Evolutionary conservation across 2,888 invertebrate genomes (phyloP), one percentile per base, ranked within the genome.

Genomic region (Margaritifera margaritifera): DNA sequence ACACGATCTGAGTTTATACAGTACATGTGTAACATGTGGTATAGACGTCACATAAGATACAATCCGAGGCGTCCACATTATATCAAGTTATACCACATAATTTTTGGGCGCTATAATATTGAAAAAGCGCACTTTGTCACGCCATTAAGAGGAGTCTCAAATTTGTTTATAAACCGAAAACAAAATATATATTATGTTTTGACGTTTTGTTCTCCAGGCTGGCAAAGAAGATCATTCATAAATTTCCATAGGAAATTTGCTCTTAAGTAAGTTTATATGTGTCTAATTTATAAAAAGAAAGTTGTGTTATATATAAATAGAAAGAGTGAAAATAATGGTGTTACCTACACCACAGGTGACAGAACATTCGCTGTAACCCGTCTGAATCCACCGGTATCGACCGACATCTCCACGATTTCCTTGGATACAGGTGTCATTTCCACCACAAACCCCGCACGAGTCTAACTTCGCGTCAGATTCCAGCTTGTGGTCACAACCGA

Each of bases 271-370:
- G 42, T 42, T 19, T 4, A 22, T 6, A 57, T 42, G n/a, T 27
- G 24, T 42, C 19, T 87, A 96, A 95, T 51, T 93, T 94, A 91
- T 96, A 56, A 68, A n/a, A 51, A 20, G 25, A 66, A 52, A 31
- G 56, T 50, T 60, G 6, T n/a, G 20, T n/a, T 27, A 58, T 55
- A 65, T 31, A 56, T 57, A 53, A 19, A 56, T 55, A 69, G 8
- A 50, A 60, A 61, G 22, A 51, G 58, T 20, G 27, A 50, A 59
- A 69, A 66, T 67, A 69, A 53, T 66, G 62, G 62, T 89, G 93
- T 92, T 91, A 97, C 97, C 97, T 91, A 96, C 96, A 68, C 98
- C 98, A 90, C 98, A 98, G 66, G 96, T 95, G 72, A 94, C 94
- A 8, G 97, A 96, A 89, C 98, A 98, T 69, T 95, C 92, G 2